These are phyloP conservation scores for Harpagoxenus sublaevis DNA, from an alignment of 2,888 invertebrate species.

Conservation along the genomic window DNA sequence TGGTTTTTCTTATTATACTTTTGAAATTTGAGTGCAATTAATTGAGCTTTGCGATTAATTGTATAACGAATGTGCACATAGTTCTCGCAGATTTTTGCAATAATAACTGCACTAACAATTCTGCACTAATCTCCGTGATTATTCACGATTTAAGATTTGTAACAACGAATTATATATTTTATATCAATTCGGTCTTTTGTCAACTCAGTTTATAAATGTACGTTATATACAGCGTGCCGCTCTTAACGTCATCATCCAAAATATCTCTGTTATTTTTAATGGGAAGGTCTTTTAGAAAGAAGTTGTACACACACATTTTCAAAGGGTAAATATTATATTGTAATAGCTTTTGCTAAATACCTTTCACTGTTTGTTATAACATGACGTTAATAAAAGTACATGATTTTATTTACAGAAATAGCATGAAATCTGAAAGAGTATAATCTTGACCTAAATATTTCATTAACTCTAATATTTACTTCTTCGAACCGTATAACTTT, in stretches of 20 bases:
- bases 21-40: neutral
- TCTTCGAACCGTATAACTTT: neutral
- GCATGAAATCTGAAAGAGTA: neutral
- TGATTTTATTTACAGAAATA: neutral
- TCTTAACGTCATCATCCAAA: neutral
- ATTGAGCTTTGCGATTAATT: no score
- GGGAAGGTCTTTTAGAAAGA: neutral
- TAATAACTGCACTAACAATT: conserved; percentile 11
- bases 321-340: neutral
- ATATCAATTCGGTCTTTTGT: neutral
- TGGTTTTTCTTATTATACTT: neutral
- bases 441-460: neutral
- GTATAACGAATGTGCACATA: neutral
- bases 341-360: neutral
- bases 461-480: neutral
- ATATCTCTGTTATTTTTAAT: conserved; percentile 12
- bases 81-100: neutral
- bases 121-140: neutral
- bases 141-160: neutral
- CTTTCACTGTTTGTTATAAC: neutral
- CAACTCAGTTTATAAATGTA: neutral
- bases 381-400: neutral
- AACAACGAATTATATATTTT: neutral
- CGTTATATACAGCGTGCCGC: neutral
- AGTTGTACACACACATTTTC: neutral